Evolutionary conservation across 2,113 vertebrate species (phyloP).

Genomic region (Scortum barcoo): DNA sequence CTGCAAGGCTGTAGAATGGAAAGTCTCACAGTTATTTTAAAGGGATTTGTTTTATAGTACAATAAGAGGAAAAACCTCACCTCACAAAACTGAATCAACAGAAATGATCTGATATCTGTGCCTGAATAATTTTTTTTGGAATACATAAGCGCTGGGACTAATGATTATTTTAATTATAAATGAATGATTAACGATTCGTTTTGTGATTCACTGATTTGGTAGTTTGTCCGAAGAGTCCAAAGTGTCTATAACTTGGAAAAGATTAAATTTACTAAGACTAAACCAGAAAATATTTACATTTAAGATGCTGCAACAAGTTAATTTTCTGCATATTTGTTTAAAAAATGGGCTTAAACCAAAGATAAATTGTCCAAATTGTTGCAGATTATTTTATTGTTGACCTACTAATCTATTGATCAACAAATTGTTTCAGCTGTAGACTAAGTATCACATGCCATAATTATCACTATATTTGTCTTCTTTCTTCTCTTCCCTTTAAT

Average conservation of each 20-base stretch:
- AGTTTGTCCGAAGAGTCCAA: no score
- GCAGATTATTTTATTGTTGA: neutral
- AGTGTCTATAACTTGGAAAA: neutral
- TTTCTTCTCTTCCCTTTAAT: neutral
- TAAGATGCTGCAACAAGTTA: neutral
- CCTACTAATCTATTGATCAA: neutral
- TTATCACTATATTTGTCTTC: neutral
- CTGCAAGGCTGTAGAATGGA: fast-evolving
- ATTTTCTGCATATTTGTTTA: neutral
- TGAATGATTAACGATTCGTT: no score
- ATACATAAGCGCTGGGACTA: neutral
- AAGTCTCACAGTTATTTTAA: neutral
- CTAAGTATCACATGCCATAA: neutral
- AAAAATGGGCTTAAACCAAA: no score
- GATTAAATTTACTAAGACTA: neutral
- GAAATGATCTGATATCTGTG: neutral
- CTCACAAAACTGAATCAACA: neutral
- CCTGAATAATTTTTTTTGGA: neutral
- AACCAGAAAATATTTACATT: neutral
- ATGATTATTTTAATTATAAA: no score
- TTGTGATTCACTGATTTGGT: neutral
- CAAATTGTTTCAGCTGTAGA: neutral
- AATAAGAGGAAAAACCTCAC: neutral
- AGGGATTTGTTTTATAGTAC: neutral
- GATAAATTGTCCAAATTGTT: neutral